Percentiles rank a stretch among this genome's conserved stretches.
phyloP scores from a whole-genome alignment of 2,888 invertebrate species.

The Sesamia inferens region DNA sequence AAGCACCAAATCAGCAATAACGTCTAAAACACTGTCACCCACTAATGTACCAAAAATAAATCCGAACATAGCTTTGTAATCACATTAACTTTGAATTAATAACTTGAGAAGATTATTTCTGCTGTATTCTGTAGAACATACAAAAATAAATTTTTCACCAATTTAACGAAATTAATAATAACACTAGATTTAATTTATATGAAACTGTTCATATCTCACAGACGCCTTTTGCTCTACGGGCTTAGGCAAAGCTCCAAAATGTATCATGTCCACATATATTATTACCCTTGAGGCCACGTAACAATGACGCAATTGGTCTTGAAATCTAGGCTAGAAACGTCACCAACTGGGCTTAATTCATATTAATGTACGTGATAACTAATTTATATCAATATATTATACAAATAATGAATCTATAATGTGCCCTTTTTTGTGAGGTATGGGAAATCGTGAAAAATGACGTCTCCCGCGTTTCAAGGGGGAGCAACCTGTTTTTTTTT shows the following conservation, averaged over 20 bases:
- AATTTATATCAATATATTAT: neutral
- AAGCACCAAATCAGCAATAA: neutral
- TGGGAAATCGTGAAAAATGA: no score
- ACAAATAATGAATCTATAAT: no score
- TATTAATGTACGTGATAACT: neutral
- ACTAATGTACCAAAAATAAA: neutral
- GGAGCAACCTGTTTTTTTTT: no score
- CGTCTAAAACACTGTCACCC: neutral
- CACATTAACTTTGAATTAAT: neutral
- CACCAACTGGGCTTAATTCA: neutral
- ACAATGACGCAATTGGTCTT: conserved; percentile 28
- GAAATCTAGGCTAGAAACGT: conserved; percentile 16
- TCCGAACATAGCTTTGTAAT: neutral
- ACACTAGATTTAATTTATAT: neutral
- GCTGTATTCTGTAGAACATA: no score
- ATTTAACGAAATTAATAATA: conserved; percentile 1
- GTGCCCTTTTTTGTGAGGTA: no score
- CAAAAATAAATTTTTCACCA: no score
- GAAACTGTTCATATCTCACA: conserved; percentile 16
- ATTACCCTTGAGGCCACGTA: conserved; percentile 33
- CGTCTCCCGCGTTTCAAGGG: no score
- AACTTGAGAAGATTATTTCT: neutral
- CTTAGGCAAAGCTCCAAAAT: conserved; percentile 50
- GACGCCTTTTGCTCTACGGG: conserved; percentile 4
- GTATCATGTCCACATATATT: conserved; percentile 29